Conservation (phyloP, 2,113 vertebrate species). For the Campylomormyrus tamandua region DNA sequence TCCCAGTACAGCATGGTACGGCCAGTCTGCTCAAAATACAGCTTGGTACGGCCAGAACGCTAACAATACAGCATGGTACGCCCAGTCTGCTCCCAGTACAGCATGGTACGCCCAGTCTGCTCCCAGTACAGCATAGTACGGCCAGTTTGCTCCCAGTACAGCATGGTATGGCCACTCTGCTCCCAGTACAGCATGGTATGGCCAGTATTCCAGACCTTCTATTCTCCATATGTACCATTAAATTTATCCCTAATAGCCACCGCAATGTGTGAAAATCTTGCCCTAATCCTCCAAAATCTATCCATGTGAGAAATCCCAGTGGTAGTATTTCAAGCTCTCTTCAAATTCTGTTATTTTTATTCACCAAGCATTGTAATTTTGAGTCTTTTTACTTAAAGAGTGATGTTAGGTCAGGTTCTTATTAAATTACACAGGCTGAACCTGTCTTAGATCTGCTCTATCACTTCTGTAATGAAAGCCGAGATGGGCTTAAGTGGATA, state of each 20-base stretch:
- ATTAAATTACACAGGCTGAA: constrained; percentile 48
- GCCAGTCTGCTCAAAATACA: too few species aligned
- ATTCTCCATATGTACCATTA: constrained; percentile 17
- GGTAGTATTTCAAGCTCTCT: background rate
- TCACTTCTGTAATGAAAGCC: constrained; percentile 48
- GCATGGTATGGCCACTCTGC: constrained; percentile 8
- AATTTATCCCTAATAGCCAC: background rate
- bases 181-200: constrained; percentile 18
- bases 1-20: constrained; percentile 20
- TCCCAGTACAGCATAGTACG: too few species aligned
- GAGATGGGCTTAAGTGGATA: constrained; percentile 54
- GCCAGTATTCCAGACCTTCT: background rate
- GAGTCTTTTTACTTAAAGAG: constrained; percentile 59
- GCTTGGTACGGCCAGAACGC: too few species aligned
- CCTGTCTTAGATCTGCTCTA: background rate
- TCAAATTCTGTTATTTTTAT: constrained; percentile 17
- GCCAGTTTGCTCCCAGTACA: too few species aligned
- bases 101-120: background rate
- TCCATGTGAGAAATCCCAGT: background rate
- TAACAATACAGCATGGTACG: background rate
- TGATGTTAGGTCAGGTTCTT: constrained; percentile 53
- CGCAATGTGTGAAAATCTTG: background rate
- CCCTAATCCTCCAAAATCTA: constrained; percentile 30
- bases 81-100: constrained; percentile 18
- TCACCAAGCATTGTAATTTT: constrained; percentile 34